A percentile compares a stretch with the other conserved stretches of the same genome.
phyloP scores from a whole-genome alignment of 2,113 vertebrate species.

The Dasyprocta punctata region DNA sequence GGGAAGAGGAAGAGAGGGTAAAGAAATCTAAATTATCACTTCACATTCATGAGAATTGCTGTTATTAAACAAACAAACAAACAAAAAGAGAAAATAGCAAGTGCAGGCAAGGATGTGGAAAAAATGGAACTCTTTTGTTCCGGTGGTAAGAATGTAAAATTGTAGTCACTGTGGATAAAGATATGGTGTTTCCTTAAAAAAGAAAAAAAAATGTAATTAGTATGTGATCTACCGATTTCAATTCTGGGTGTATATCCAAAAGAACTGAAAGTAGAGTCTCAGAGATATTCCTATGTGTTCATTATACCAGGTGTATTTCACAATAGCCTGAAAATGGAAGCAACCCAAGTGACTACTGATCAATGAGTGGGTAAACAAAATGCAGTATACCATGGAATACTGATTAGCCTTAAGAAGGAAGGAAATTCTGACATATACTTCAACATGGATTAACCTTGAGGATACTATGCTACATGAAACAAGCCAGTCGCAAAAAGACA shows the following conservation, averaged over 20 bases:
- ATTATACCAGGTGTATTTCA: background rate
- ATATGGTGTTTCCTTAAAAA: background rate
- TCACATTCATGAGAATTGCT: background rate
- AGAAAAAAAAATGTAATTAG: background rate
- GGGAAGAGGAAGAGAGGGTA: background rate
- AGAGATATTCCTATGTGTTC: background rate
- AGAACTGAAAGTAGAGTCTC: background rate
- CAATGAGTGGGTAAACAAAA: slow-evolving; percentile 12
- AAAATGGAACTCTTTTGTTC: background rate
- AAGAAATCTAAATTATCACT: background rate
- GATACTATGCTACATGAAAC: slow-evolving; percentile 1
- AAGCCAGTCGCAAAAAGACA: background rate
- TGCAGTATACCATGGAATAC: background rate
- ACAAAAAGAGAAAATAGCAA: background rate
- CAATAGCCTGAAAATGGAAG: background rate
- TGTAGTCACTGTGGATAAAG: background rate
- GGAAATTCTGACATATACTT: background rate
- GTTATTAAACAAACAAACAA: background rate
- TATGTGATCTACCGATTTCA: background rate
- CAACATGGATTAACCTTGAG: background rate
- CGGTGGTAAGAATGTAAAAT: background rate
- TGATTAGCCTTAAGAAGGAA: background rate
- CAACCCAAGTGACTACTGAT: background rate
- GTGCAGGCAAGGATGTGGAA: background rate
- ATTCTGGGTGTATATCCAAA: background rate